Evolutionary conservation across 2,888 invertebrate species (phyloP), one percentile per base, ranked within the genome.

Genomic region (Limnephilus auricula): DNA sequence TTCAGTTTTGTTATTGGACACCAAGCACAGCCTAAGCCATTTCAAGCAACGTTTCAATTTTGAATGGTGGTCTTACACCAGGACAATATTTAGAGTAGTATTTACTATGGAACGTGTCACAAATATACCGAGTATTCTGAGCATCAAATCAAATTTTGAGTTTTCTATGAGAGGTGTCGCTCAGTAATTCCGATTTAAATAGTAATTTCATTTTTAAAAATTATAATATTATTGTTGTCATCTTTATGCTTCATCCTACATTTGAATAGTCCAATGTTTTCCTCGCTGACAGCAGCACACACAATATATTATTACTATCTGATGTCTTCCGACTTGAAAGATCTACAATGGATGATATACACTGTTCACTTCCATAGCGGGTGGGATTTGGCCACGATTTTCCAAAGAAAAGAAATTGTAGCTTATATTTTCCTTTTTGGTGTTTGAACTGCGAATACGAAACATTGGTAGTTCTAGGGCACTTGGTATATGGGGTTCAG

Each of bases 231-330:
- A 65, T 25, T 25, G 6, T n/a, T 10, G 9, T 25, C 25, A 65
- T 25, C 18, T 25, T 65, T 3, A 4, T 65, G 5, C 65, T 65
- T 5, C n/a, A n/a, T 65, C n/a, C 65, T n/a, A 9, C 65, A 65
- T 25, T n/a, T 65, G 25, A 9, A 0, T n/a, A 25, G 2, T 65
- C 65, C 25, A n/a, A 65, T 25, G 65, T 65, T 65, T 25, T 25
- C 25, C 1, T 9, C 65, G 65, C 65, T 65, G 65, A 65, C 65
- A 65, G 65, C 65, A n/a, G 25, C 18, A 65, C 65, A 65, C 25
- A 65, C 65, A 65, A 65, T 65, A 65, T 65, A 65, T 65, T 65
- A 65, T 65, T 65, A 65, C n/a, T 65, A 65, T 65, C 65, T 65
- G 65, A 65, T 65, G 65, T n/a, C 1, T 65, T n/a, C n/a, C 65